A percentile compares a stretch with the other conserved stretches of the same genome.
These are phyloP conservation scores for Scaptomyza parva DNA, from an alignment of 2,888 invertebrate genomes.

Conservation along the genomic window DNA sequence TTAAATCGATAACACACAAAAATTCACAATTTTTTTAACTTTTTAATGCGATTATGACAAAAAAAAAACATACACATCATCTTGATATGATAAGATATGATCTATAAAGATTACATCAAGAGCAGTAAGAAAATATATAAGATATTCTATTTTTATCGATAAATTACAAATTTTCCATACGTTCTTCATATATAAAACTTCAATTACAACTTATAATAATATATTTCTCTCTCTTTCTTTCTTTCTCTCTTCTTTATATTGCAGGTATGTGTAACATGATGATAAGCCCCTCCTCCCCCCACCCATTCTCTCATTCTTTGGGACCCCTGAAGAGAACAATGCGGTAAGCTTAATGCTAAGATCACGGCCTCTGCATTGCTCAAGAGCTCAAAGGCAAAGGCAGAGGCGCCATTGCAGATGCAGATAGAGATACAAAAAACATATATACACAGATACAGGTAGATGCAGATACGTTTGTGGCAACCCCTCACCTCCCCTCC, in stretches of 20 bases:
- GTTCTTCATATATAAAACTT: background rate
- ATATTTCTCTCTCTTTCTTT: background rate
- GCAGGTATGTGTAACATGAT: conserved; percentile 59
- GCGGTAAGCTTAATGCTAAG: conserved; percentile 51
- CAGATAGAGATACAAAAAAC: conserved; percentile 20
- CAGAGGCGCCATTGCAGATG: conserved; percentile 6
- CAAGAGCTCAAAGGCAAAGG: conserved; percentile 37
- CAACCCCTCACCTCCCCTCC: background rate
- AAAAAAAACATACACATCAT: background rate
- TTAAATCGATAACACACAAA: too few species aligned
- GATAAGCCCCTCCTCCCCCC: conserved; percentile 5
- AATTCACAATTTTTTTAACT: too few species aligned
- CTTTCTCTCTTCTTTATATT: conserved; percentile 12
- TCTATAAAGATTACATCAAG: background rate
- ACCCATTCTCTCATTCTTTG: background rate
- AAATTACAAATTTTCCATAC: too few species aligned
- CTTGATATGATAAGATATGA: too few species aligned
- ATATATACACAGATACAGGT: conserved; percentile 13
- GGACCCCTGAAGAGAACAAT: conserved; percentile 29
- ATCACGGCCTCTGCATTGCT: conserved; percentile 45
- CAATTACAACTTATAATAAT: background rate
- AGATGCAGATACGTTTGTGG: conserved; percentile 24
- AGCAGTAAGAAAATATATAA: background rate
- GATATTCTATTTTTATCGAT: too few species aligned
- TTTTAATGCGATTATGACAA: too few species aligned